Base-by-base conservation (phyloP, 2,113 vertebrate species). In the Dinomys branickii region DNA sequence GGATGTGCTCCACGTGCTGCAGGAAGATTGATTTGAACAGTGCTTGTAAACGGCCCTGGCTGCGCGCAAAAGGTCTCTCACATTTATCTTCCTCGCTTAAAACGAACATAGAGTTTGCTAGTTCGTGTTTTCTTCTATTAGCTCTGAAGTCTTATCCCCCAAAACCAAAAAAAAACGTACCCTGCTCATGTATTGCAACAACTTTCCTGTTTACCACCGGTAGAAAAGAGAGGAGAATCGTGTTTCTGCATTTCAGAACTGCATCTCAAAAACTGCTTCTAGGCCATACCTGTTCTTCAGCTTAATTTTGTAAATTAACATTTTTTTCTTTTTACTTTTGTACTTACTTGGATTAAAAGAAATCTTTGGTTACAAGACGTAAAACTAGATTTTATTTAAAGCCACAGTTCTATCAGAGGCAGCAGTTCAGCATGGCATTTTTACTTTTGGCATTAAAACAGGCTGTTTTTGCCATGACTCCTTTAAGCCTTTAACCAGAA, bases 51-150 rank as follows among this genome's bases (percentile, higher is more conserved):
- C 38, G 63, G 38, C 44, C 65, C 41, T 0, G 1, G n/a, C 67
- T 92, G 26, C 58, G 16, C 41, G 35, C 8, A 0, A 77, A 92
- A 77, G 41, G 44, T 54, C 54, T 77, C 88, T 88, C 59, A 67
- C 81, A 93, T 96, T 90, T 80, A 77, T 91, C 91, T 96, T 91
- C 61, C 67, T 83, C 87, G 91, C 69, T 54, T 80, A 54, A 65
- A 80, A 24, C 1, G 35, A 44, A 59, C 30, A 50, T 47, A 67
- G 54, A 30, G n/a, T 84, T 75, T 56, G 47, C 13, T 24, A 82
- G 33, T 26, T 54, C 26, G 11, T 54, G 35, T 85, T 95, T 92
- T 95, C 82, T 54, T 41, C 78, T 58, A 69, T 73, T 94, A 91
- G 80, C 30, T 92, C 35, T 82, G n/a, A 67, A 92, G 41, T 56